Evolutionary conservation across 64 coral and sea anemone genomes (phyloP).

Genomic region (Porites australiensis): DNA sequence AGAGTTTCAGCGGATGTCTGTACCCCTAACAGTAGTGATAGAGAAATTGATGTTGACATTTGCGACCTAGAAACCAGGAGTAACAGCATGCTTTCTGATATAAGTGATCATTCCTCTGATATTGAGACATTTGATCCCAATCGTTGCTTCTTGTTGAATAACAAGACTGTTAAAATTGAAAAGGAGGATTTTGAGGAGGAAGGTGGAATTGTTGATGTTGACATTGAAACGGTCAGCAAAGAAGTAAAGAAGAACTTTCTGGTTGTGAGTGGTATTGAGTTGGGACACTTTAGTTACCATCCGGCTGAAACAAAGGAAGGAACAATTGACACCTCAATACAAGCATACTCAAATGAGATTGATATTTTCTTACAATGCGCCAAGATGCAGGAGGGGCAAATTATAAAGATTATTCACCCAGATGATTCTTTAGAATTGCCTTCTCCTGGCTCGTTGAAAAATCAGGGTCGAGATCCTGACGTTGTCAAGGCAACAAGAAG

Average conservation of each 20-base stretch:
- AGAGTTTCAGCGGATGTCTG: background rate
- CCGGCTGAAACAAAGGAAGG: constrained; percentile 73
- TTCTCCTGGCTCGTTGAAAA: constrained; percentile 20
- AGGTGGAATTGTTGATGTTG: constrained; percentile 62
- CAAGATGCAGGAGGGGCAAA: constrained; percentile 51
- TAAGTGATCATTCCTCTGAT: constrained; percentile 40
- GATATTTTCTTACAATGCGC: constrained; percentile 92
- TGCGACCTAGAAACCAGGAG: constrained; percentile 9
- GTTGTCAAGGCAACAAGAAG: constrained; percentile 79
- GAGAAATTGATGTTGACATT: constrained; percentile 1
- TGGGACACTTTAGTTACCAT: constrained; percentile 70
- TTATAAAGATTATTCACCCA: constrained; percentile 84
- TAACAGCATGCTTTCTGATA: constrained; percentile 27
- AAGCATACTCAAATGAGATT: constrained; percentile 85
- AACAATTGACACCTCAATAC: constrained; percentile 86
- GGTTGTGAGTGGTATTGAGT: constrained; percentile 54
- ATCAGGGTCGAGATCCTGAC: constrained; percentile 45
- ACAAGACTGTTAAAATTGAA: constrained; percentile 84
- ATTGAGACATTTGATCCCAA: background rate
- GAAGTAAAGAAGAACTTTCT: constrained; percentile 65
- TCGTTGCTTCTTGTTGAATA: constrained; percentile 52
- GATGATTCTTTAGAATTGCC: constrained; percentile 47
- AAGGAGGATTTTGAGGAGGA: background rate
- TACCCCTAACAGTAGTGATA: background rate
- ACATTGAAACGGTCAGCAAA: constrained; percentile 57